Percentiles rank a stretch among this genome's conserved stretches.
phyloP scores from a whole-genome alignment of 2,888 invertebrate species.

The Dendrolimus houi region DNA sequence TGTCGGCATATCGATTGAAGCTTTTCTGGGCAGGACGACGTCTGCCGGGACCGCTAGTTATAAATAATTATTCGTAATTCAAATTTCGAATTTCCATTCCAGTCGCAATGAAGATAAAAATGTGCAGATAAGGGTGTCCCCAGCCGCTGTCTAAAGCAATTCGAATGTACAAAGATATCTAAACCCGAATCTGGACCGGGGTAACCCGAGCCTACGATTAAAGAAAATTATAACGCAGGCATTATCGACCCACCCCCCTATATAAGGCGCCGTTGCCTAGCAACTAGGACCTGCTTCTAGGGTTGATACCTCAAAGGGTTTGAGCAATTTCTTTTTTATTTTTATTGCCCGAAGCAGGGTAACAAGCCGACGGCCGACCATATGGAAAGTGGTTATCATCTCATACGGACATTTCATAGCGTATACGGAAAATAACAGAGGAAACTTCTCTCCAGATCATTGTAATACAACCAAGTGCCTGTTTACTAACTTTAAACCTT shows the following conservation, averaged over 20 bases:
- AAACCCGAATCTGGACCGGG: constrained; percentile 25
- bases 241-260: constrained; percentile 45
- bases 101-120: background rate
- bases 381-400: no score
- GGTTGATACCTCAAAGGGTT: background rate
- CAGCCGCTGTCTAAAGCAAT: constrained; percentile 11
- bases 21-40: no score
- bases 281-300: constrained; percentile 46
- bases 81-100: background rate
- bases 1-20: no score
- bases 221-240: constrained; percentile 63
- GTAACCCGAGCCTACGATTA: constrained; percentile 33
- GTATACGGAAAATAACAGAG: no score
- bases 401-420: no score
- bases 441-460: no score
- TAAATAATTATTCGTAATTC: background rate
- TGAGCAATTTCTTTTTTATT: background rate
- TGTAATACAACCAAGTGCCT: no score
- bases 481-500: no score
- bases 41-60: no score
- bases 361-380: no score
- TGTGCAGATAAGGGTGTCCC: background rate
- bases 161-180: constrained; percentile 27
- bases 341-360: no score
- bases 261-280: constrained; percentile 59